These are phyloP conservation scores for Glaucomys volans DNA, from an alignment of 2,113 vertebrate genomes.

Conservation along the genomic window DNA sequence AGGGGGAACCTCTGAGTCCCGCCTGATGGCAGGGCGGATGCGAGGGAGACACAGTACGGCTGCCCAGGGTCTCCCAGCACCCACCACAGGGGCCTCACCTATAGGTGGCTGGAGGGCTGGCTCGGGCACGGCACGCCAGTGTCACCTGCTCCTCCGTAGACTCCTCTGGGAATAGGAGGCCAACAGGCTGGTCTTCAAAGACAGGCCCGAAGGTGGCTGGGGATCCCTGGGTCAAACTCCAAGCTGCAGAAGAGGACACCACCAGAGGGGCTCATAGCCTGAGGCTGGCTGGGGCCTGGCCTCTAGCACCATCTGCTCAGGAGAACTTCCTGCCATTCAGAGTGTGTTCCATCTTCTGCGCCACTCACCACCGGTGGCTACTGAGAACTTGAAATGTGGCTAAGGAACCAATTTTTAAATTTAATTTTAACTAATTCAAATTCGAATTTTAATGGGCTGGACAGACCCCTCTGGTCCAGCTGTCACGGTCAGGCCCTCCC, in stretches of 20 bases:
- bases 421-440: conserved; percentile 1
- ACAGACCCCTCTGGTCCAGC: neutral
- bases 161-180: conserved; percentile 94
- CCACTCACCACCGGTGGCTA: neutral
- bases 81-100: conserved; percentile 85
- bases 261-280: neutral
- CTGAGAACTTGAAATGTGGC: neutral
- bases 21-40: neutral
- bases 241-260: conserved; percentile 75
- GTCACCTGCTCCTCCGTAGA: conserved; percentile 94
- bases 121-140: conserved; percentile 92
- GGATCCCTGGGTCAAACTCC: conserved; percentile 76
- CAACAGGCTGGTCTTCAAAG: conserved; percentile 96
- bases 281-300: neutral
- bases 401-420: neutral
- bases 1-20: neutral
- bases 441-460: neutral
- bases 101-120: conserved; percentile 95
- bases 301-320: neutral
- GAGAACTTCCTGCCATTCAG: rapidly evolving
- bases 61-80: neutral
- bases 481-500: neutral
- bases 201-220: conserved; percentile 92
- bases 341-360: neutral
- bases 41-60: too few species aligned